Percentiles rank a stretch among this genome's conserved stretches.
These are phyloP conservation scores for Whitmania pigra DNA, from an alignment of 1,140 invertebrate genomes.

Conservation along the genomic window DNA sequence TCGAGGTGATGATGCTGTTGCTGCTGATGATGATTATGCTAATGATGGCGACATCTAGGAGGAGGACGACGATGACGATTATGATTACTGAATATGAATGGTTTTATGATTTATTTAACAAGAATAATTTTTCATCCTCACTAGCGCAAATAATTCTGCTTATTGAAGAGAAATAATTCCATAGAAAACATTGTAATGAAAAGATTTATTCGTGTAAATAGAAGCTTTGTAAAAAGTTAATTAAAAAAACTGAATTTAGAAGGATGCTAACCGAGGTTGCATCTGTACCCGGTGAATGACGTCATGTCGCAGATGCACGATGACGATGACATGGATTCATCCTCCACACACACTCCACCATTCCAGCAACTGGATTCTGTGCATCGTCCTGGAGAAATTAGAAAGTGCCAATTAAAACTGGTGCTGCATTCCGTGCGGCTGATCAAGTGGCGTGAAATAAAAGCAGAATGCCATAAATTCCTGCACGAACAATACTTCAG, in stretches of 20 bases:
- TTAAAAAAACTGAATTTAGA: neutral
- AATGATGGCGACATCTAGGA: too few relatives aligned
- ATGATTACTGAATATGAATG: neutral
- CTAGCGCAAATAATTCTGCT: too few relatives aligned
- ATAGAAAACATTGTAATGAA: too few relatives aligned
- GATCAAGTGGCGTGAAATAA: too few relatives aligned
- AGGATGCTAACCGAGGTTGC: constrained; percentile 48
- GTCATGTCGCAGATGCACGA: constrained; percentile 88
- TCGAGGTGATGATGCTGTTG: neutral
- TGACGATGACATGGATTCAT: constrained; percentile 71
- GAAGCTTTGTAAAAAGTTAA: too few relatives aligned
- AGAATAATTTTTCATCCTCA: too few relatives aligned
- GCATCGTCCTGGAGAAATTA: constrained; percentile 53
- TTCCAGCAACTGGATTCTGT: constrained; percentile 81
- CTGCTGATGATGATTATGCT: neutral
- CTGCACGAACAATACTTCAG: neutral
- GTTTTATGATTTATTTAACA: neutral
- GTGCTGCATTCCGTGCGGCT: too few relatives aligned
- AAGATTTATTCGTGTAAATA: too few relatives aligned
- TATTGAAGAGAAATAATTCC: too few relatives aligned
- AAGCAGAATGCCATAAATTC: neutral
- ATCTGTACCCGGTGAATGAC: constrained; percentile 76
- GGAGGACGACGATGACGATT: neutral
- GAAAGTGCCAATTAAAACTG: too few relatives aligned
- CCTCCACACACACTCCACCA: constrained; percentile 73